Evolutionary conservation across 2,797 vertebrate species (phyloP), one percentile per base, ranked within the genome.

Genomic region (Brachymystax lenok): DNA sequence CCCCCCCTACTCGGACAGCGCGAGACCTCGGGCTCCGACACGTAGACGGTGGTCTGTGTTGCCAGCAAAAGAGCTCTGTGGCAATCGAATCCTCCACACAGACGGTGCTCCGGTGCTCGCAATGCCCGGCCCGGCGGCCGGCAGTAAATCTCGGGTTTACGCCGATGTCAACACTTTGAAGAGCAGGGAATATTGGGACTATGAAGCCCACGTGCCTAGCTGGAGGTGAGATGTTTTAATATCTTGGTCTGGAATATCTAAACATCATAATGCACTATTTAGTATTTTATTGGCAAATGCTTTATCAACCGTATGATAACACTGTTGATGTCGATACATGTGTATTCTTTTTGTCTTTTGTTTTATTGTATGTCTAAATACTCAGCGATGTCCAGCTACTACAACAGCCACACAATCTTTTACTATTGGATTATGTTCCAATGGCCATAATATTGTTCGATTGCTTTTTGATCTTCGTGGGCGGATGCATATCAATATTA

Each of bases 101-200:
- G 75, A 79, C 88, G 91, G 89, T 89, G 90, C 89, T 92, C 90
- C 95, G 96, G 93, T 95, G 96, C 91, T 93, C 95, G 96, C 94
- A 95, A 98, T 98, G 97, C 97, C 97, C 91, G 97, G 97, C 94
- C 97, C 97, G 85, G 96, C 96, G 93, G 96, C 96, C 90, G 96
- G 97, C 90, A 99, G 98, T 93, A 96, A 96, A 94, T 95, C 98
- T 93, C 96, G 97, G 91, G 97, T 98, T 88, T 99, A 99, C 93
- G 96, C 96, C 87, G 98, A 99, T 88, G 97, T 97, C 90, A 99
- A 99, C 96, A 97, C 96, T 89, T 93, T 96, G 93, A 96, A 97
- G 93, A 98, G 96, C 95, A 96, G 97, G 91, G 98, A 98, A 84
- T 99, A 98, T 94, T 99, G 98, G 98, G 98, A 99, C 93, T 98